Evolutionary conservation across 2,888 invertebrate species (phyloP).

Genomic region (Lepetodrilus schrolli): DNA sequence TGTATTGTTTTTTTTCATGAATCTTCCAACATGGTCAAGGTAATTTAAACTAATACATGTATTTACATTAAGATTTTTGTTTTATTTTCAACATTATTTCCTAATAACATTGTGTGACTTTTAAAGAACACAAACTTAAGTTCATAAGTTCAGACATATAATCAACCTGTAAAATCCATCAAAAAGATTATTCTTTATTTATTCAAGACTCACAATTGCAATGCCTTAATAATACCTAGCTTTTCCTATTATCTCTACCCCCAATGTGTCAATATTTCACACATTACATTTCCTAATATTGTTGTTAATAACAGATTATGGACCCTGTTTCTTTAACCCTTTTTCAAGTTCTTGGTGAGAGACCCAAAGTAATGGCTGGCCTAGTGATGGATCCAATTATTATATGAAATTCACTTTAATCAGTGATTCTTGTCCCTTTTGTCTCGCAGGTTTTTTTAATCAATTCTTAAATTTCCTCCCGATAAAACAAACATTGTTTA

Average conservation of each 20-base stretch:
- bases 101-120: too few relatives aligned
- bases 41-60: too few relatives aligned
- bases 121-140: too few relatives aligned
- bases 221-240: too few relatives aligned
- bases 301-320: not conserved
- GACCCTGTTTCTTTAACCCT: not conserved
- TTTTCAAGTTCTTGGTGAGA: not conserved
- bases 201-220: too few relatives aligned
- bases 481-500: slow-evolving; percentile 14
- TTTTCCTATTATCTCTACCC: not conserved
- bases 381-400: slow-evolving; percentile 11
- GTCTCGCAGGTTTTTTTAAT: slow-evolving; percentile 1
- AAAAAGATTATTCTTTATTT: too few relatives aligned
- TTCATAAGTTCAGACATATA: too few relatives aligned
- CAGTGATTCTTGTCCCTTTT: slow-evolving; percentile 17
- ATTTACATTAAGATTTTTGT: too few relatives aligned
- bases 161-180: too few relatives aligned
- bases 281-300: not conserved
- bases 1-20: too few relatives aligned
- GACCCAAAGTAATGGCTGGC: not conserved
- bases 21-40: too few relatives aligned
- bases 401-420: slow-evolving; percentile 3
- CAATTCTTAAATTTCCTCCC: slow-evolving; percentile 2
- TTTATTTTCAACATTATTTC: too few relatives aligned
- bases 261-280: not conserved